phyloP scores from a whole-genome alignment of 2,113 vertebrate genomes.

The Labeo catla region DNA sequence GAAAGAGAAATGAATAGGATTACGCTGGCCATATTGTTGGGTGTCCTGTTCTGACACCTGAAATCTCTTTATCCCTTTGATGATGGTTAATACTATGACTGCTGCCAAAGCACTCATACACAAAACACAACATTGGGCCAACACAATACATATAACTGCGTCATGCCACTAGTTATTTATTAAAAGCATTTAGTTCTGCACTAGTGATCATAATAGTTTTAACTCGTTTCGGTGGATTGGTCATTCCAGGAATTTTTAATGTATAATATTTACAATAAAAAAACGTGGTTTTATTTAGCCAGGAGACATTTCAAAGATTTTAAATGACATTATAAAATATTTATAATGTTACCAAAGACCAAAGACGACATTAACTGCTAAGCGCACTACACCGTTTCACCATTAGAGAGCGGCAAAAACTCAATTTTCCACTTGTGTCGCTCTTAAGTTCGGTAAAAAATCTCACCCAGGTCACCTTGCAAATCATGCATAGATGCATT shows the following conservation, averaged over 20 bases:
- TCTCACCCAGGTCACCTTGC: background rate
- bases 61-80: conserved; percentile 76
- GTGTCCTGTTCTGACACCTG: conserved; percentile 48
- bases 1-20: conserved; percentile 52
- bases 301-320: background rate
- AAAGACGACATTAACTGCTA: background rate
- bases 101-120: conserved; percentile 67
- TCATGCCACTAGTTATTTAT: background rate
- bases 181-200: background rate
- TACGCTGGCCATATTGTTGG: conserved; percentile 42
- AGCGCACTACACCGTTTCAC: background rate
- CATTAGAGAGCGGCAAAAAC: background rate
- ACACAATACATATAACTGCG: background rate
- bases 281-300: no score
- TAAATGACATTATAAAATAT: background rate
- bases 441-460: background rate
- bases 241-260: background rate
- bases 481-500: background rate
- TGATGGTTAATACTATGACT: conserved; percentile 69
- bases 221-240: background rate
- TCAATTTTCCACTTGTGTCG: background rate
- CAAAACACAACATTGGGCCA: background rate
- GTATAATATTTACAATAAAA: no score
- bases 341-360: background rate
- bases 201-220: background rate